A percentile compares a stretch with the other conserved stretches of the same genome.
Conservation (phyloP, 2,797 vertebrate genomes). For the Ammospiza maritima region DNA sequence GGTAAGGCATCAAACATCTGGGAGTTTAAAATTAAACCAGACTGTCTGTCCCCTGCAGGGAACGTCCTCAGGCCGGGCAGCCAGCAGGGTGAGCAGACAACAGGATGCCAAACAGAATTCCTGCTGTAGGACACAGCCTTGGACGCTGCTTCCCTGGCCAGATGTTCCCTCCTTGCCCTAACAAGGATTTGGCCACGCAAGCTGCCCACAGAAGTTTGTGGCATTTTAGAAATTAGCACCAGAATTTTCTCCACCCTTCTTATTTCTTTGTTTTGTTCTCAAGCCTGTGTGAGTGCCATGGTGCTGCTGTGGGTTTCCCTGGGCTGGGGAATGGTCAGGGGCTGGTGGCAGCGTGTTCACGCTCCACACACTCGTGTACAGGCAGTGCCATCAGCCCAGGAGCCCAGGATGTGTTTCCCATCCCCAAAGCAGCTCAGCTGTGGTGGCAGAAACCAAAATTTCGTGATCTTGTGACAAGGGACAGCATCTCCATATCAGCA, state of each 20-base stretch:
- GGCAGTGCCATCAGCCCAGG: neutral
- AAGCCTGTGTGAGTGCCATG: rapidly evolving
- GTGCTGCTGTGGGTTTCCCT: neutral
- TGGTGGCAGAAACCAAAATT: neutral
- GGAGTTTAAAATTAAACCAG: neutral
- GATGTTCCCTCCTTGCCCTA: neutral
- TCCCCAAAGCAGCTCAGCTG: neutral
- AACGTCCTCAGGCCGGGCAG: neutral
- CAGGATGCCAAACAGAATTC: neutral
- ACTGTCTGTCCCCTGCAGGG: neutral
- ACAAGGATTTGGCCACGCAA: neutral
- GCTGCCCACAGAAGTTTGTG: neutral
- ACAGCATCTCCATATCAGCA: neutral
- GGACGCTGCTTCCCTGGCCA: neutral
- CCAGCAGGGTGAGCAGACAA: neutral
- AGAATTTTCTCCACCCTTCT: neutral
- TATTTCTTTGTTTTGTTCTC: neutral
- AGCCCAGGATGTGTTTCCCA: rapidly evolving
- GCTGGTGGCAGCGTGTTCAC: rapidly evolving
- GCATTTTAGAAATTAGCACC: neutral
- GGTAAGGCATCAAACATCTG: neutral
- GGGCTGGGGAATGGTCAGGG: neutral
- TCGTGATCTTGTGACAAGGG: neutral
- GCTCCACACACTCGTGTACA: rapidly evolving
- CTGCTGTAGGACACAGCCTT: neutral